Conservation (phyloP, 2,113 vertebrate species). For the Anguilla rostrata region DNA sequence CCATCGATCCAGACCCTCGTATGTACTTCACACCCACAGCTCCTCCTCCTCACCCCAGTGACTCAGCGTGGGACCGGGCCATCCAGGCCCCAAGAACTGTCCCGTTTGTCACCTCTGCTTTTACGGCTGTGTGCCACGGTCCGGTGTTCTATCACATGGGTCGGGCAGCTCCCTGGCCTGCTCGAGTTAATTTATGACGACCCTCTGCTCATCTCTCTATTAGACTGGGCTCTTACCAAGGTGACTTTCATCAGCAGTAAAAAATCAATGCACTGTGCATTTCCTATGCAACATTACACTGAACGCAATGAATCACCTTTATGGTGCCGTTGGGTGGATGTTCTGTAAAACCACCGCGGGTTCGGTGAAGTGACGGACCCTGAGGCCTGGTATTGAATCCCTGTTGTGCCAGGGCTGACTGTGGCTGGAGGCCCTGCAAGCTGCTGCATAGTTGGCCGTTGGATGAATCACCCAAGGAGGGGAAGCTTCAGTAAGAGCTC, state of each 20-base stretch:
- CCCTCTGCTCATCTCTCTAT: neutral
- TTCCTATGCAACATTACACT: constrained; percentile 26
- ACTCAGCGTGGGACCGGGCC: neutral
- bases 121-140: neutral
- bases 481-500: no score
- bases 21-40: constrained; percentile 43
- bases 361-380: no score
- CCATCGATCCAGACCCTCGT: constrained; percentile 45
- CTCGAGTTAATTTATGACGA: constrained; percentile 16
- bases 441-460: no score
- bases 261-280: constrained; percentile 45
- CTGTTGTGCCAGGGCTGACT: no score
- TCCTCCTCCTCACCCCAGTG: constrained; percentile 21
- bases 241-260: constrained; percentile 13
- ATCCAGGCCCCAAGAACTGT: neutral
- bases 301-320: constrained; percentile 42
- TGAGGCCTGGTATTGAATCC: no score
- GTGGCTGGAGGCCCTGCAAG: no score
- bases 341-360: no score
- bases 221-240: constrained; percentile 11
- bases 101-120: neutral
- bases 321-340: neutral
- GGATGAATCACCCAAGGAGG: no score
- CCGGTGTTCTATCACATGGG: neutral
- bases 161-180: neutral